Evolutionary conservation across 2,797 vertebrate species (phyloP), one percentile per base, ranked within the genome.

Genomic region (Orientallactaga sibirica): DNA sequence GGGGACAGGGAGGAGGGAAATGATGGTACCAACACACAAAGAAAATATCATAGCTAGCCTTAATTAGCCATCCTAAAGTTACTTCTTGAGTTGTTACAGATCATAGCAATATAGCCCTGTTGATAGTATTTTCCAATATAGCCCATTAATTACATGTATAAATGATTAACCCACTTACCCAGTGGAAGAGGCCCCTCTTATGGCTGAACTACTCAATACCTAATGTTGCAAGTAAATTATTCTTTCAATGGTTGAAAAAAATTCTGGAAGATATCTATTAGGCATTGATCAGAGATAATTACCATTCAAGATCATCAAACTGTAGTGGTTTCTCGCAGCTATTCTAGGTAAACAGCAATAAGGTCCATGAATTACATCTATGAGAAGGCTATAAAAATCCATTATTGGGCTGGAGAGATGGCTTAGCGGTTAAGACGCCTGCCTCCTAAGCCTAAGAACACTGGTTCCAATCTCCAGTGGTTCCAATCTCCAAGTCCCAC

Each of bases 71-170:
- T 58, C 29, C 48, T 27, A 6, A 52, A 2, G n/a, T 33, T 1
- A 27, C 0, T 0, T 0, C 64, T 58, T 76, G 55, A 43, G n/a
- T 16, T 25, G 37, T 14, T 77, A 70, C 20, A 37, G 37, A 61
- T 24, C 41, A 73, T 41, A 78, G 8, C 43, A 43, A 83, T 70
- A 18, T 58, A 92, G 3, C 29, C 43, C 77, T 92, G n/a, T 15
- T 14, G 29, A 25, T 41, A 37, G 37, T 27, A 27, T n/a, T 75
- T 27, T 8, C 93, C 78, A 4, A 81, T 43, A 95, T 95, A 87
- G 92, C 7, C 22, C 29, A 16, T 1, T n/a, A 24, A 55, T 14
- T 3, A 3, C 12, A n/a, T n/a, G 15, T 24, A 74, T 33, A n/a
- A n/a, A 5, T 1, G 29, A 24, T 3, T 62, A 80, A 27, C 5